Evolutionary conservation across 2,113 vertebrate species (phyloP), one percentile per base, ranked within the genome.

Genomic region (Heptranchias perlo): DNA sequence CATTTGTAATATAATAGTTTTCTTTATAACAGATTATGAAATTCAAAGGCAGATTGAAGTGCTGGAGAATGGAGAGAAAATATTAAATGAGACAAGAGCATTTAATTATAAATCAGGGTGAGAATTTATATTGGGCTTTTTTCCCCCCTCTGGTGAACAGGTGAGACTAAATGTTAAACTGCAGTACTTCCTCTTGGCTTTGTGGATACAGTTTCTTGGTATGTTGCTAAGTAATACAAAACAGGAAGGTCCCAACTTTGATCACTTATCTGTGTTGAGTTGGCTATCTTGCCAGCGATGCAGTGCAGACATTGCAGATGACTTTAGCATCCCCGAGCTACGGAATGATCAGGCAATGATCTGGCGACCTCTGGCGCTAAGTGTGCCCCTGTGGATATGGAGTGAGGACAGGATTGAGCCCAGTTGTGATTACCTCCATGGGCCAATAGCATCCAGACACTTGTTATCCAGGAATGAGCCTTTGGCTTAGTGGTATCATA

Each of bases 31-130:
- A 99, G 99, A 99, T 97, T 99, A 98, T 97, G 99, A 99, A 98
- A 99, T 99, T 97, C 98, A 98, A 97, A 99, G 99, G 96, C 99
- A 99, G 98, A 99, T 98, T 96, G 96, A 96, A 84, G 97, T 99
- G 96, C 97, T 99, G 96, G 97, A 98, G 97, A 98, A 97, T 94
- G 99, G 99, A 96, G 98, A 98, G 64, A 97, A 96, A 52, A 98
- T 99, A 97, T 96, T 98, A 96, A 99, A 99, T 97, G 99, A 99
- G 98, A 99, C 99, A 7, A 98, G 99, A 96, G 97, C 98, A 0
- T 99, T 98, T 96, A 99, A 99, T 97, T 98, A 97, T 97, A 99
- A 98, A 97, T 98, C 98, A 67, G 99, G 99, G 99, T 99, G 97
- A 99, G 98, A 97, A 96, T 16, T 65, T 61, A 39, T 94, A 21